Evolutionary conservation across 1,140 invertebrate genomes (phyloP).

Genomic region (Diachasma alloeum): DNA sequence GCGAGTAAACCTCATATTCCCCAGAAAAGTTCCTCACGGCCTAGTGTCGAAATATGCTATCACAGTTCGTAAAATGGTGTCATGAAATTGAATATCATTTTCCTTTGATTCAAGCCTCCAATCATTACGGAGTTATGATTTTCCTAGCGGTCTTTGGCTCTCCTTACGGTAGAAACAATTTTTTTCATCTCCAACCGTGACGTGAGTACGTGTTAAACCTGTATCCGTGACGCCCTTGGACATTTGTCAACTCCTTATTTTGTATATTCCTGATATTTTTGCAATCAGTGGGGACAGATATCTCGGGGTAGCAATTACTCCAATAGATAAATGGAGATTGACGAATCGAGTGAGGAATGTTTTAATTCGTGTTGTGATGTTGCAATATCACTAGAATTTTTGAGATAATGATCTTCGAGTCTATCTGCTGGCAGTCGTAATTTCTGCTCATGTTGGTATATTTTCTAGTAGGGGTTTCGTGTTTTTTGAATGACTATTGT

Average conservation of each 20-base stretch:
- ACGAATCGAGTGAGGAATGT: not conserved
- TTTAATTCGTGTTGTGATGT: not conserved
- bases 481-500: not conserved
- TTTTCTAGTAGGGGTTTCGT: too few relatives aligned
- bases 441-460: too few relatives aligned
- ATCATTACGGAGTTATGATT: slow-evolving; percentile 57
- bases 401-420: not conserved
- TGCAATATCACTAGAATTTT: not conserved
- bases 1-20: too few relatives aligned
- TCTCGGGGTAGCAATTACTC: not conserved
- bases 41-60: too few relatives aligned
- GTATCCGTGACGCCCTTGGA: slow-evolving; percentile 36
- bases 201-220: slow-evolving; percentile 43
- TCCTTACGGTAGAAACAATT: slow-evolving; percentile 60
- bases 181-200: slow-evolving; percentile 59
- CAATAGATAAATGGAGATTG: not conserved
- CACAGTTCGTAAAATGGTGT: not conserved
- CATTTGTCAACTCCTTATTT: slow-evolving; percentile 6
- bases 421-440: too few relatives aligned
- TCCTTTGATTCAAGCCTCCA: slow-evolving; percentile 36
- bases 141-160: slow-evolving; percentile 60
- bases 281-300: not conserved
- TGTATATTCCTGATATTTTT: not conserved
- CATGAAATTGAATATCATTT: not conserved
- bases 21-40: too few relatives aligned